These are phyloP conservation scores for Hypotaenidia philippensis DNA, from an alignment of 2,797 vertebrate species.

Conservation along the genomic window DNA sequence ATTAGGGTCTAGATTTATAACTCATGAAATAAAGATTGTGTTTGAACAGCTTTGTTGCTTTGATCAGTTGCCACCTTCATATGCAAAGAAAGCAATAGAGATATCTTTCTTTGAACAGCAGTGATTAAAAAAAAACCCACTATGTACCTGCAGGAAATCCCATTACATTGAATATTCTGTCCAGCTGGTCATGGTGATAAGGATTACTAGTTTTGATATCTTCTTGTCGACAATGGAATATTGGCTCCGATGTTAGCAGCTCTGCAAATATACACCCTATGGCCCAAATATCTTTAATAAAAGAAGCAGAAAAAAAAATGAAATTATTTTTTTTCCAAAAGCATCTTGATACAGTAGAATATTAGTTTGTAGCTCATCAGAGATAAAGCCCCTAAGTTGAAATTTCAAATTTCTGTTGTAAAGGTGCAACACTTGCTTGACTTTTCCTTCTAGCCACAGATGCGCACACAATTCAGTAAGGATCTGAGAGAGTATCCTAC, in stretches of 20 bases:
- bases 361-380: constrained; percentile 24
- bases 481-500: not conserved
- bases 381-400: not conserved
- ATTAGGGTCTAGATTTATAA: not conserved
- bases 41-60: constrained; percentile 37
- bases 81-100: constrained; percentile 23
- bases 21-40: not conserved
- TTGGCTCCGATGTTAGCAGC: constrained; percentile 98
- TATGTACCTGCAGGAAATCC: constrained; percentile 97
- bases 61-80: constrained; percentile 31
- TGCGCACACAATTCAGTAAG: not conserved
- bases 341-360: not conserved
- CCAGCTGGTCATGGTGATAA: constrained; percentile 99
- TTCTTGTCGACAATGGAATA: constrained; percentile 99
- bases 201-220: constrained; percentile 99
- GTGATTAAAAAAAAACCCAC: constrained; percentile 59
- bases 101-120: constrained; percentile 67
- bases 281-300: constrained; percentile 96
- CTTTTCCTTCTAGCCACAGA: not conserved
- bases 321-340: constrained; percentile 74
- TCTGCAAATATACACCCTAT: constrained; percentile 99
- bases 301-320: constrained; percentile 73
- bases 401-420: not conserved
- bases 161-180: constrained; percentile 99
- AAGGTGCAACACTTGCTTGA: not conserved